Evolutionary conservation across 2,797 vertebrate genomes (phyloP), one percentile per base, ranked within the genome.

Genomic region (Coccyzus lansbergi): DNA sequence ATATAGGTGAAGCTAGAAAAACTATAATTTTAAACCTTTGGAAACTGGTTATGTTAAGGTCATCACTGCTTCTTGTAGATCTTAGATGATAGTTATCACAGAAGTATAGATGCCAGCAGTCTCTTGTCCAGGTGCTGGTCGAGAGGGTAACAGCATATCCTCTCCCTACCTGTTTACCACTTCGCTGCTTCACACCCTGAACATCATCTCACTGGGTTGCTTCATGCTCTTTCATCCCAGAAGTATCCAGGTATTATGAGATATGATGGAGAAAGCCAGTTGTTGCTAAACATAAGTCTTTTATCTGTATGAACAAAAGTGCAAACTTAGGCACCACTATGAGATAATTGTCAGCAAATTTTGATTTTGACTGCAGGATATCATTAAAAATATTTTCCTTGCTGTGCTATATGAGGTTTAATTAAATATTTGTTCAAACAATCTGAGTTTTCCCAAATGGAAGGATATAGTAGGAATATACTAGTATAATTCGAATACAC

Each of bases 381-480:
- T 88, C 40, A 83, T 94, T 95, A 94, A 92, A 93, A 94, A 91
- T 92, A 75, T 86, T 78, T 88, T 58, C 36, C 78, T 46, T 95
- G 78, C 88, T 93, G 68, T 89, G 84, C 75, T 40, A 18, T 67
- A 51, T 31, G 36, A 93, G 65, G n/a, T 31, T 86, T 92, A 85
- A 94, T 94, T 90, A 94, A 94, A 89, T 91, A 85, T 87, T 94
- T 93, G 75, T 63, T 93, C 71, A 72, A 81, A 71, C 29, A 60
- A 11, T 21, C 36, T 33, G 68, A 86, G 53, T 65, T 92, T 67
- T 53, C 59, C 36, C 38, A 59, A 83, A 78, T 59, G 58, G 62
- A 86, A 81, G 15, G 65, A 49, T 65, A 33, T 36, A 53, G 25
- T 24, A 9, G 26, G 79, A 91, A 88, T 92, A 65, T 11, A 77